A percentile compares a stretch with the other conserved stretches of the same genome.
Conservation (phyloP, 2,888 invertebrate species). For the Lobophora halterata region DNA sequence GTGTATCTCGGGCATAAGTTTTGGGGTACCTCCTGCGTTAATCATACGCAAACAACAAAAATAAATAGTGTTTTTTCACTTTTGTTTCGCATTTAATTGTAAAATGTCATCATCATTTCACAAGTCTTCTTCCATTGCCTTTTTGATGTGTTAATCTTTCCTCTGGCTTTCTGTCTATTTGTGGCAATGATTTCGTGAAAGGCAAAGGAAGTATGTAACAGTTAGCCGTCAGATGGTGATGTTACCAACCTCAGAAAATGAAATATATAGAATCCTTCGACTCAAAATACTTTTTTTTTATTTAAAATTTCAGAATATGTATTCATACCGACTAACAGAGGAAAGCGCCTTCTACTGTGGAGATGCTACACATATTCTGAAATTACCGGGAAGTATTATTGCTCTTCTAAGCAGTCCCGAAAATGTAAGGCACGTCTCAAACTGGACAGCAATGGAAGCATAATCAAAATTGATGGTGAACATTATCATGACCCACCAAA, state of each 20-base stretch:
- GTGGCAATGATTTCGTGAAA: too few relatives aligned
- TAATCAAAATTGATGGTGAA: background rate
- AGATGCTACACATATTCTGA: conserved; percentile 14
- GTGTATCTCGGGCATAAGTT: too few relatives aligned
- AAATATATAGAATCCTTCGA: conserved; percentile 3
- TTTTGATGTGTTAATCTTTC: too few relatives aligned
- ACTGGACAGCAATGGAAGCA: background rate
- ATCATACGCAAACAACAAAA: too few relatives aligned
- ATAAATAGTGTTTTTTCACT: too few relatives aligned
- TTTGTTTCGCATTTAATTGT: too few relatives aligned
- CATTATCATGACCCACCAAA: conserved; percentile 19
- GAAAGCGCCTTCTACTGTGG: conserved; percentile 11
- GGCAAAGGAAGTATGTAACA: too few relatives aligned
- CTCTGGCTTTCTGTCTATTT: too few relatives aligned
- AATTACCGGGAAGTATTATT: conserved; percentile 17
- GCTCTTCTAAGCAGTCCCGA: conserved; percentile 10
- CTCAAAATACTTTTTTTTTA: background rate
- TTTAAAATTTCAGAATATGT: conserved; percentile 11
- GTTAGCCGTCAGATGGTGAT: too few relatives aligned
- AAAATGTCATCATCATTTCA: conserved; percentile 12
- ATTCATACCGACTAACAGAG: conserved; percentile 9
- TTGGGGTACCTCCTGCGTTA: too few relatives aligned
- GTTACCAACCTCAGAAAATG: too few relatives aligned
- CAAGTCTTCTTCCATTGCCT: too few relatives aligned
- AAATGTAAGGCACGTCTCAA: conserved; percentile 20